Evolutionary conservation across 1,140 invertebrate species (phyloP).

Genomic region (Drosophila littoralis): DNA sequence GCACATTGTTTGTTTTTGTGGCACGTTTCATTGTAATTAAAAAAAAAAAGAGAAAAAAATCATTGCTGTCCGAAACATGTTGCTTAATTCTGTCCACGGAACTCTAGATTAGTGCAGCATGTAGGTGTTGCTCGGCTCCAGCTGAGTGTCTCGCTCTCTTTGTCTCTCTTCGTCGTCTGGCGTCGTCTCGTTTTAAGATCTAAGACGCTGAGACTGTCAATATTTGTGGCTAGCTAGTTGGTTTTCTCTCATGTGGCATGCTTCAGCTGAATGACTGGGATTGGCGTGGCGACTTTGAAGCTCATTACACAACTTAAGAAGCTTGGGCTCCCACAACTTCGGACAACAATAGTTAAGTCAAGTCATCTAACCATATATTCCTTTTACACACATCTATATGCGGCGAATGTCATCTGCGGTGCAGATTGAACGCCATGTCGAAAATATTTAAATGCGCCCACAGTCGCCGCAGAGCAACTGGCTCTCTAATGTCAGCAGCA

Average conservation of each 20-base stretch:
- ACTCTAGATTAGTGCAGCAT: conserved; percentile 27
- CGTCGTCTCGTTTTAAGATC: conserved; percentile 4
- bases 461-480: conserved; percentile 22
- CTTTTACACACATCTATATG: background rate
- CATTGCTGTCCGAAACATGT: conserved; percentile 34
- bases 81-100: conserved; percentile 24
- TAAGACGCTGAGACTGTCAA: conserved; percentile 40
- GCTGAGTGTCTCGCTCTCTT: background rate
- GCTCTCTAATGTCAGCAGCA: conserved; percentile 53
- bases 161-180: too few species aligned
- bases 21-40: conserved; percentile 76
- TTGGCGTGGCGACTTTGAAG: conserved; percentile 5
- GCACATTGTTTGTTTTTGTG: conserved; percentile 72
- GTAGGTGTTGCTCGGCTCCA: conserved; percentile 30
- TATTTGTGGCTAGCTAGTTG: conserved; percentile 33
- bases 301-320: conserved; percentile 9
- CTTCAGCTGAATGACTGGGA: conserved; percentile 29
- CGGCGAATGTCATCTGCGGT: conserved; percentile 53
- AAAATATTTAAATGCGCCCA: conserved; percentile 33
- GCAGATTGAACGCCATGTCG: conserved; percentile 16
- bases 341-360: background rate
- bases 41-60: conserved; percentile 57
- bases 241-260: conserved; percentile 25
- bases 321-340: conserved; percentile 6
- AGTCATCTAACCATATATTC: conserved; percentile 4